phyloP scores from a whole-genome alignment of 2,888 invertebrate species.

The Malachius bipustulatus region DNA sequence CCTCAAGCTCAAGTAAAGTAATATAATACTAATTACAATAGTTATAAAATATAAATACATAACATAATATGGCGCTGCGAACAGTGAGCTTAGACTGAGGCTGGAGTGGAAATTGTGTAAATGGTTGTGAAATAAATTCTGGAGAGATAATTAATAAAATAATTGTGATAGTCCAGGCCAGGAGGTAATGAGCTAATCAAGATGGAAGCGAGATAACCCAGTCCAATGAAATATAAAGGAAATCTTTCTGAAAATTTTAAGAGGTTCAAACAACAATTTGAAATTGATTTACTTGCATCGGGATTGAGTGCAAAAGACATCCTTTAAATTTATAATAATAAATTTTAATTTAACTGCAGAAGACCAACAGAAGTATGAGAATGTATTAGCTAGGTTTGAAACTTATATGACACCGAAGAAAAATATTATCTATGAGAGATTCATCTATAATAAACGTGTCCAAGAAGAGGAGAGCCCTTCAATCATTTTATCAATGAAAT shows the following conservation, averaged over 20 bases:
- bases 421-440: constrained; percentile 16
- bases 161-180: too few species aligned
- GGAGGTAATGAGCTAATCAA: too few species aligned
- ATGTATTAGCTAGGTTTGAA: constrained; percentile 19
- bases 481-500: constrained; percentile 17
- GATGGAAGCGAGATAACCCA: constrained; percentile 7
- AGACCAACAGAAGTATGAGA: constrained; percentile 15
- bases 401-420: constrained; percentile 14
- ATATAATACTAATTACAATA: too few species aligned
- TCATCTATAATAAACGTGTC: constrained; percentile 15
- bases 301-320: constrained; percentile 15
- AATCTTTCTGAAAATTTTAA: constrained; percentile 18
- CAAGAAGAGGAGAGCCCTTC: constrained; percentile 18
- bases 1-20: too few species aligned
- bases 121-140: too few species aligned
- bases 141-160: too few species aligned
- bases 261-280: constrained; percentile 19
- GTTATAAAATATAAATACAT: too few species aligned
- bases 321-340: constrained; percentile 21
- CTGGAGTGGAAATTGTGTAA: too few species aligned
- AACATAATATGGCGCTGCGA: constrained; percentile 1
- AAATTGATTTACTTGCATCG: constrained; percentile 19
- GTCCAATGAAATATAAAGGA: constrained; percentile 10
- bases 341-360: constrained; percentile 17
- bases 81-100: too few species aligned